Conservation (phyloP, 2,113 vertebrate genomes). For the Aspiorhynchus laticeps region DNA sequence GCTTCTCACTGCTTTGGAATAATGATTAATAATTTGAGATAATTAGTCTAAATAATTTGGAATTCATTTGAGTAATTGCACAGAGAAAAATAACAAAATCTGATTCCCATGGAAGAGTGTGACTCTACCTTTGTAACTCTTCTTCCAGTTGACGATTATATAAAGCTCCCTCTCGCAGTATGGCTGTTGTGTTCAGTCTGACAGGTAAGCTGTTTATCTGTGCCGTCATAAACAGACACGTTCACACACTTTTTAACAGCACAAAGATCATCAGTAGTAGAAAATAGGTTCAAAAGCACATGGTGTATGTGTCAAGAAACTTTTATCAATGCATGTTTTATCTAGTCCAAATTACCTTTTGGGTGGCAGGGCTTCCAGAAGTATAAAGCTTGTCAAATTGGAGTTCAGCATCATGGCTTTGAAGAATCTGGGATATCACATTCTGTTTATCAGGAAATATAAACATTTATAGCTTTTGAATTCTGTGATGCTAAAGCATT, state of each 20-base stretch:
- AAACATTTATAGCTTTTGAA: neutral
- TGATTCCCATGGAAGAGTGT: neutral
- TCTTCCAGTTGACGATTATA: constrained; percentile 81
- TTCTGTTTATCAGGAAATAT: constrained; percentile 62
- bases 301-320: neutral
- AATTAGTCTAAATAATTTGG: neutral
- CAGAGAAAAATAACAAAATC: neutral
- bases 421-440: constrained; percentile 68
- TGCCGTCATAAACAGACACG: constrained; percentile 27
- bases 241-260: neutral
- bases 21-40: neutral
- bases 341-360: constrained; percentile 61
- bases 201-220: constrained; percentile 78
- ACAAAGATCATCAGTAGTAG: neutral
- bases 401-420: constrained; percentile 68
- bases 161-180: constrained; percentile 84
- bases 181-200: constrained; percentile 86
- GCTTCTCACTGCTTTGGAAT: neutral
- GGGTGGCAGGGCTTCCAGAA: constrained; percentile 56
- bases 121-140: constrained; percentile 81
- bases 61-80: neutral
- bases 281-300: neutral
- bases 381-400: constrained; percentile 63
- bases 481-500: neutral
- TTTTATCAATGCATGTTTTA: neutral